Conservation (phyloP, 2,888 invertebrate genomes). For the Imbricaverruca yamaguchii region DNA sequence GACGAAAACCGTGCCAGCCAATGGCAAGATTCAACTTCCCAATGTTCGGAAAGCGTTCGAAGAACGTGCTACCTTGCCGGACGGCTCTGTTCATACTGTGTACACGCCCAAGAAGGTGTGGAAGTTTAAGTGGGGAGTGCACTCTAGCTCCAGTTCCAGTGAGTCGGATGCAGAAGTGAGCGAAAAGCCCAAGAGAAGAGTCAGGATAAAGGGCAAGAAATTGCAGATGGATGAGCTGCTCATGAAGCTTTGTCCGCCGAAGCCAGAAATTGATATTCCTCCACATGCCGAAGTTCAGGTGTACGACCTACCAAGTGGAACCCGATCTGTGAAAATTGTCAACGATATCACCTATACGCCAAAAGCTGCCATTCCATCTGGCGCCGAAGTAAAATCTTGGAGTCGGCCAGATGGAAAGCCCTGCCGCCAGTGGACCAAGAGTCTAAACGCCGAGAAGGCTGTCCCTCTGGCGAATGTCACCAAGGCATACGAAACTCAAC, state of each 20-base stretch:
- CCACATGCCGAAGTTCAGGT: not conserved
- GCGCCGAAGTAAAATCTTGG: not conserved
- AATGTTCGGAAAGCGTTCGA: not conserved
- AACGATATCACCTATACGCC: conserved; percentile 13
- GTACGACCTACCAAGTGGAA: not conserved
- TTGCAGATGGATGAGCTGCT: conserved; percentile 11
- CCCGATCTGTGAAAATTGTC: not conserved
- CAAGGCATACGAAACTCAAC: conserved; percentile 7
- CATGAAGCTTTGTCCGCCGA: not conserved
- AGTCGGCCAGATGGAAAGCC: not conserved
- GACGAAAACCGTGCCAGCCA: not conserved
- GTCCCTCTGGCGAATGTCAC: conserved; percentile 1
- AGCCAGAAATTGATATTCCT: not conserved
- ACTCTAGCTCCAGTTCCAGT: not conserved
- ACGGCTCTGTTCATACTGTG: not conserved
- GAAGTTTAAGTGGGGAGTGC: conserved; percentile 2
- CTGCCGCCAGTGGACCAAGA: not conserved
- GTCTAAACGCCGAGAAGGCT: not conserved
- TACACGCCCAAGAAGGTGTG: not conserved
- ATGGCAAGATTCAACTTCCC: not conserved
- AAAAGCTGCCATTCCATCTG: not conserved
- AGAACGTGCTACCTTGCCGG: not conserved
- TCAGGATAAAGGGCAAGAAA: not conserved
- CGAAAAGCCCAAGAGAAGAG: not conserved
- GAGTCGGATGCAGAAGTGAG: not conserved